Base-by-base conservation (phyloP, 2,888 invertebrate genomes). In the Orthonychiurus folsomi region DNA sequence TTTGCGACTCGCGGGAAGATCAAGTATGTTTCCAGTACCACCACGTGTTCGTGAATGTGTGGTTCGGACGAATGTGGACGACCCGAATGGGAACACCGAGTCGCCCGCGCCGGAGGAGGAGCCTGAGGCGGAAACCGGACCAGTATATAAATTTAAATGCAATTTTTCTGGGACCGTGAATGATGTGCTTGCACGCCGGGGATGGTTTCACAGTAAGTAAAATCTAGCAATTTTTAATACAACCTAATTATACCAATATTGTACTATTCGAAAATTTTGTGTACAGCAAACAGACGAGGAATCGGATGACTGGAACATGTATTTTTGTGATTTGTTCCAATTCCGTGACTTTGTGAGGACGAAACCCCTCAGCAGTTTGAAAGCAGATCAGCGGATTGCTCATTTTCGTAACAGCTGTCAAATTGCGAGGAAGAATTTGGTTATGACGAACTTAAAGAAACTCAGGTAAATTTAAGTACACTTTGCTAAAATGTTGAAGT, bases 341-440 rank as follows among this genome's bases (percentile, higher is more conserved):
- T 77, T 83, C 63, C 77, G 77, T 73, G 80, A 75, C 15, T 76
- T 65, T 80, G n/a, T n/a, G n/a, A n/a, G n/a, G n/a, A 78, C 62
- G 15, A 60, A 76, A 75, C 68, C 79, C 76, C 71, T 76, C 78
- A 15, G 37, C 37, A 9, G 9, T 5, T 15, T 37, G 15, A 64
- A 76, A 76, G 65, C 80, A 78, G 67, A 78, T 78, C 82, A 83
- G 73, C 77, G 78, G 63, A 79, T 84, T 20, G 80, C 81, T 20
- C 84, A 84, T 73, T 84, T 83, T 70, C 77, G 81, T 28, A 84
- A 84, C 69, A 82, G 83, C 73, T 81, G 81, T 73, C 84, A 82
- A 76, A 76, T 84, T 20, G 83, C 83, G 0, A 75, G 82, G 28
- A 83, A 83, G 74, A 83, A 84, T 72, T 77, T 81, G 59, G 79